Conservation (phyloP, 2,113 vertebrate genomes). For the Syngnathus typhle region DNA sequence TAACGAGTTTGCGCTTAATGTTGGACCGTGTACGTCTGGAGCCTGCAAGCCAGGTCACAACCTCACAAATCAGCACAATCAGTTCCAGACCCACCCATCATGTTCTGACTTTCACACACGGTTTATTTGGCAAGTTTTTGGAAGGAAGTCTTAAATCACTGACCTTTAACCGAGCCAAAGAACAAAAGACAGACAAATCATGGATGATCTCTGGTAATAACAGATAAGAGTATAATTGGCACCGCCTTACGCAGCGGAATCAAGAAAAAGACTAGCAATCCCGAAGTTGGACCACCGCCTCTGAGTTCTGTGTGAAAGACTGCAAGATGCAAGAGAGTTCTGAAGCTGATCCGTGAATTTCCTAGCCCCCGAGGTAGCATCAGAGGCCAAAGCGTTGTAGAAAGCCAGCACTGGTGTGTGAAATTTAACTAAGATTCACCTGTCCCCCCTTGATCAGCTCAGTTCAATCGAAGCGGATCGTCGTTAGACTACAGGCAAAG, state of each 20-base stretch:
- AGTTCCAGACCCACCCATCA: slow-evolving; percentile 18
- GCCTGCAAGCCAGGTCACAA: slow-evolving; percentile 11
- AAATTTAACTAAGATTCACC: too few relatives aligned
- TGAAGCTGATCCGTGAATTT: too few relatives aligned
- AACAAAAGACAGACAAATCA: slow-evolving; percentile 28
- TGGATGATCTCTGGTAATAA: slow-evolving; percentile 45
- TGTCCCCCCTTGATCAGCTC: too few relatives aligned
- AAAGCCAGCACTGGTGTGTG: too few relatives aligned
- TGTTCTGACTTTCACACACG: slow-evolving; percentile 2
- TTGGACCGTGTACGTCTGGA: background rate
- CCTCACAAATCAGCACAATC: slow-evolving; percentile 25
- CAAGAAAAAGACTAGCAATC: slow-evolving; percentile 7
- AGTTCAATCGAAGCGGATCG: too few relatives aligned
- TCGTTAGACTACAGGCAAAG: too few relatives aligned
- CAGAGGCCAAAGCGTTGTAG: too few relatives aligned
- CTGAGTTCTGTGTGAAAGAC: too few relatives aligned
- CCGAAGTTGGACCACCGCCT: slow-evolving; percentile 1
- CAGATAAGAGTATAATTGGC: slow-evolving; percentile 17
- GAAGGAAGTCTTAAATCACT: slow-evolving; percentile 15
- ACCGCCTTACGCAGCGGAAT: too few relatives aligned
- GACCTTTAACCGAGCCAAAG: slow-evolving; percentile 8
- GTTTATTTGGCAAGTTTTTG: background rate
- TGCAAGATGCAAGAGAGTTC: too few relatives aligned
- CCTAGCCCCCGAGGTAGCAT: too few relatives aligned
- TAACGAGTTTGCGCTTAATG: too few relatives aligned